Evolutionary conservation across 2,888 invertebrate genomes (phyloP).

Genomic region (Drosophila mimetica): DNA sequence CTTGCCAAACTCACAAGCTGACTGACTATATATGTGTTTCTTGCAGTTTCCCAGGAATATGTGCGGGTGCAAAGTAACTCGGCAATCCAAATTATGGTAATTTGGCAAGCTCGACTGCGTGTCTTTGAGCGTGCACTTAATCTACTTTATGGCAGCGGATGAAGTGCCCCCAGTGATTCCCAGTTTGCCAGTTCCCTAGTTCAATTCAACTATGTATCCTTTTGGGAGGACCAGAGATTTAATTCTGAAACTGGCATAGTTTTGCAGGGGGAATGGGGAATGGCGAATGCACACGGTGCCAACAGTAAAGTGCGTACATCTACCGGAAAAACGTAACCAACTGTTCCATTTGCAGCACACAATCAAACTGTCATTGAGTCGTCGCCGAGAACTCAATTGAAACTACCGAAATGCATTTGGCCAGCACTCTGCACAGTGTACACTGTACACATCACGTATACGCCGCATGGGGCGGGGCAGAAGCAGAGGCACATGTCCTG

Average conservation of each 20-base stretch:
- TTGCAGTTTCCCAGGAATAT: constrained; percentile 7
- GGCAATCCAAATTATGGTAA: constrained; percentile 58
- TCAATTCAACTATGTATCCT: neutral
- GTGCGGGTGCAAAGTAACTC: constrained; percentile 46
- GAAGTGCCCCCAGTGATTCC: constrained; percentile 6
- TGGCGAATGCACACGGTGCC: constrained; percentile 1
- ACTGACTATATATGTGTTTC: neutral
- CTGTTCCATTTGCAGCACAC: constrained; percentile 32
- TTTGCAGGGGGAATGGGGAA: constrained; percentile 2
- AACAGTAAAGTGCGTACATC: constrained; percentile 20
- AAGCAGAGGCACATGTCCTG: constrained; percentile 32
- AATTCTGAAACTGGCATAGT: constrained; percentile 1
- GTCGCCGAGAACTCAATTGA: constrained; percentile 35
- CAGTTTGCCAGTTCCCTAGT: neutral
- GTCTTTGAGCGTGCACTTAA: constrained; percentile 49
- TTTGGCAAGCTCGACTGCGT: constrained; percentile 53
- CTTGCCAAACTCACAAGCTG: constrained; percentile 2
- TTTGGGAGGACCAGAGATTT: constrained; percentile 7
- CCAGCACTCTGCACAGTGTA: constrained; percentile 7
- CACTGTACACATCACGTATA: constrained; percentile 37
- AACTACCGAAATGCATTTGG: constrained; percentile 41
- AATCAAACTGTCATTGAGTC: constrained; percentile 40
- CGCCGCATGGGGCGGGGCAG: constrained; percentile 33
- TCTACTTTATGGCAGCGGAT: constrained; percentile 38
- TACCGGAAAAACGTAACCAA: constrained; percentile 19